Percentiles rank a stretch among this genome's conserved stretches.
Conservation (phyloP, 2,888 invertebrate genomes). For the Acleris cristana region DNA sequence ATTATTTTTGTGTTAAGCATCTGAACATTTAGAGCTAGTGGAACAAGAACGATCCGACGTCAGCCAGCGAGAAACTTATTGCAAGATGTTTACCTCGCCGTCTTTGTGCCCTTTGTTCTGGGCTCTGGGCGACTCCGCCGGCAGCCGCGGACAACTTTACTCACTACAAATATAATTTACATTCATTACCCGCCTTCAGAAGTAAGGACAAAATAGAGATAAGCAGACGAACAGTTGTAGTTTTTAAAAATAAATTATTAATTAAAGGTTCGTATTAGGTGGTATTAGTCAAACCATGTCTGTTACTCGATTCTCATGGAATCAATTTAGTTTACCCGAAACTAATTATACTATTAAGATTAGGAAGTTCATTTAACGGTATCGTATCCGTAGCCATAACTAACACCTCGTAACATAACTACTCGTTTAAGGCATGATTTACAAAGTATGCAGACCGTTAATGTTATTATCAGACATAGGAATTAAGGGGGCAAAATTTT, state of each 20-base stretch:
- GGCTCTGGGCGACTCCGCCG: constrained; percentile 61
- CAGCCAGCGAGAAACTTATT: constrained; percentile 67
- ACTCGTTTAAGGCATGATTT: no score
- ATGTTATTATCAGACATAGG: no score
- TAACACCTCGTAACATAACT: no score
- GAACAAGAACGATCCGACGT: constrained; percentile 56
- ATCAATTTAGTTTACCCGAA: no score
- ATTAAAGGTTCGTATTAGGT: no score
- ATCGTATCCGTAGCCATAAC: no score
- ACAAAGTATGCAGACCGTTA: no score
- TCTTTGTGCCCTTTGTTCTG: constrained; percentile 72
- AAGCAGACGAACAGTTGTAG: constrained; percentile 45
- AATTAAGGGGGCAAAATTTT: no score
- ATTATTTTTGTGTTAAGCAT: constrained; percentile 45
- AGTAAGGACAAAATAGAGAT: constrained; percentile 51
- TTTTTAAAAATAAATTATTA: constrained; percentile 30
- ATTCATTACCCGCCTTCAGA: constrained; percentile 59
- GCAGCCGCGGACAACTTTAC: constrained; percentile 63
- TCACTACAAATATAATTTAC: constrained; percentile 73
- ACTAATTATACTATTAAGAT: no score
- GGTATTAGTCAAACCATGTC: no score
- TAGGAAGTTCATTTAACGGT: no score
- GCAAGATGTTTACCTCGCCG: constrained; percentile 77
- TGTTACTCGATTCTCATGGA: no score
- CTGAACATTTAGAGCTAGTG: constrained; percentile 60